phyloP scores from a whole-genome alignment of 2,113 vertebrate genomes.

The Misgurnus mizolepis region DNA sequence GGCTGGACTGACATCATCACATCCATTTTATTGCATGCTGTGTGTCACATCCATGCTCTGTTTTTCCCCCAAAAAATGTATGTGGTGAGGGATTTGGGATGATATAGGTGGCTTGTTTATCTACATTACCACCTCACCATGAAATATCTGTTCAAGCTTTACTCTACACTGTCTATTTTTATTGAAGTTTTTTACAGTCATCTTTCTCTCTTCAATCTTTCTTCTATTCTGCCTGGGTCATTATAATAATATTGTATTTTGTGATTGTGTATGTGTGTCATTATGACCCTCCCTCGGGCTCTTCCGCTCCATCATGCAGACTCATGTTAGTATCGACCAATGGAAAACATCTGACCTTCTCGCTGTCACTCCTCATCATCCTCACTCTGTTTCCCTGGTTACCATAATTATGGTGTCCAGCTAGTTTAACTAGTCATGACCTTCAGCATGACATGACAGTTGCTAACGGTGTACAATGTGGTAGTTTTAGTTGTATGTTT shows the following conservation, averaged over 20 bases:
- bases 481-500: background rate
- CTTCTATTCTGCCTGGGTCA: too few relatives aligned
- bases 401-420: constrained; percentile 4
- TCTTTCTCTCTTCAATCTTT: too few relatives aligned
- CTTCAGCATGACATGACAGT: background rate
- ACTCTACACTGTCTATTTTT: too few relatives aligned
- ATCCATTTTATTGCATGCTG: too few relatives aligned
- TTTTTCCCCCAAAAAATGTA: background rate
- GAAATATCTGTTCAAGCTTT: too few relatives aligned
- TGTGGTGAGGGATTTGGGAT: background rate
- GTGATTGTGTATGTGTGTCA: constrained; percentile 29
- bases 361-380: constrained; percentile 57
- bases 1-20: background rate
- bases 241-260: background rate
- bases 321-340: constrained; percentile 54
- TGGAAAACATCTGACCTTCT: constrained; percentile 51
- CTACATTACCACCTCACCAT: background rate
- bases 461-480: background rate
- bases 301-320: background rate
- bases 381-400: constrained; percentile 48
- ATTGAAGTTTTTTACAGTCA: too few relatives aligned
- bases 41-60: background rate
- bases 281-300: constrained; percentile 55
- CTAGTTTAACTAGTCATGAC: constrained; percentile 3
- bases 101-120: background rate